Evolutionary conservation across 37 sponge, comb jelly and placozoan species (phyloP).

Genomic region (Spongilla lacustris): DNA sequence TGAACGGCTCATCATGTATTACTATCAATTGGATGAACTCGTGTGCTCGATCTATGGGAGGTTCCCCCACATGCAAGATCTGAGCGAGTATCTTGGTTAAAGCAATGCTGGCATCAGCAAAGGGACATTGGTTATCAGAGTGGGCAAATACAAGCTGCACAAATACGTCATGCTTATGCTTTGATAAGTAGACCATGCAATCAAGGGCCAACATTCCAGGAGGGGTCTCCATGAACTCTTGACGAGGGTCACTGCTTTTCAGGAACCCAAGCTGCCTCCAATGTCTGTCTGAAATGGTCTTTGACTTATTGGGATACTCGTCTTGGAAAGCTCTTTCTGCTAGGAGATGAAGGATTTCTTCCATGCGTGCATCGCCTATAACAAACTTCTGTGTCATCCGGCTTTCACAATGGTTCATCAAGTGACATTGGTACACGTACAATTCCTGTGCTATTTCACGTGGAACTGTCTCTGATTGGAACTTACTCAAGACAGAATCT

Average conservation of each 20-base stretch:
- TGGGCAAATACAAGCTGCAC: constrained; percentile 60
- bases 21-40: constrained; percentile 84
- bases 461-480: constrained; percentile 42
- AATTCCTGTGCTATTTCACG: constrained; percentile 84
- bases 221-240: constrained; percentile 81
- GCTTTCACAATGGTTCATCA: constrained; percentile 64
- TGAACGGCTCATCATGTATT: constrained; percentile 77
- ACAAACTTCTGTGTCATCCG: constrained; percentile 61
- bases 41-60: constrained; percentile 71
- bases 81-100: constrained; percentile 82
- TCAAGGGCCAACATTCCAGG: constrained; percentile 90
- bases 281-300: constrained; percentile 41
- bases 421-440: constrained; percentile 75
- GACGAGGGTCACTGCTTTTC: constrained; percentile 58
- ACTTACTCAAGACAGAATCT: constrained; percentile 32
- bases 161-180: constrained; percentile 73
- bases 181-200: constrained; percentile 84
- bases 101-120: constrained; percentile 76
- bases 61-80: constrained; percentile 87
- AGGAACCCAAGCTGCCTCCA: constrained; percentile 90
- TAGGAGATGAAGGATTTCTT: constrained; percentile 55
- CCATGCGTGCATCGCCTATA: constrained; percentile 45
- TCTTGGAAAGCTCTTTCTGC: constrained; percentile 78
- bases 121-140: constrained; percentile 90
- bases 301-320: constrained; percentile 39